A percentile compares a stretch with the other conserved stretches of the same genome.
phyloP scores from a whole-genome alignment of 2,113 vertebrate genomes.

The Accipiter cooperii region DNA sequence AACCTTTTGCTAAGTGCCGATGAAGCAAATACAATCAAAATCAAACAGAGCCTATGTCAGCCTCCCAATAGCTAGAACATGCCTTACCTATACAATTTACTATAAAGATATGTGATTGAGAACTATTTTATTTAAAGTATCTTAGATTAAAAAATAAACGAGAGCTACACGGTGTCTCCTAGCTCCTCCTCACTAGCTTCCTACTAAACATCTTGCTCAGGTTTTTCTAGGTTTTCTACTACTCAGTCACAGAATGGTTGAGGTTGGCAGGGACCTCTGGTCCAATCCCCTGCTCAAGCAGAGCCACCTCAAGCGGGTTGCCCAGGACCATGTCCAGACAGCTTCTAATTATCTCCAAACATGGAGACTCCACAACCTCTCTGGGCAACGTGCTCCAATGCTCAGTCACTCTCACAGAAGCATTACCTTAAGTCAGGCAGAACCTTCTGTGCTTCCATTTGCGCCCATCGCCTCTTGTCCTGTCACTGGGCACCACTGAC shows the following conservation, averaged over 20 bases:
- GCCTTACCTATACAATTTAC: background rate
- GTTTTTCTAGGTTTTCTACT: background rate
- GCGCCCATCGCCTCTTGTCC: background rate
- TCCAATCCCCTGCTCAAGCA: background rate
- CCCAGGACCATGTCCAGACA: background rate
- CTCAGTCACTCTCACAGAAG: background rate
- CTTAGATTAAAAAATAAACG: background rate
- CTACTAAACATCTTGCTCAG: background rate
- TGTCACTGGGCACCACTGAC: background rate
- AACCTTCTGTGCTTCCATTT: background rate
- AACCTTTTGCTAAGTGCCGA: background rate
- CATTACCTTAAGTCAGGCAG: background rate
- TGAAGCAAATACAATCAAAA: background rate
- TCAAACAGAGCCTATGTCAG: background rate
- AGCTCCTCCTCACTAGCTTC: background rate
- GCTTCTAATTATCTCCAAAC: background rate
- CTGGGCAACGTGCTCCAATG: background rate
- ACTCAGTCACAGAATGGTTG: background rate
- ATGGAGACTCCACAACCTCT: background rate
- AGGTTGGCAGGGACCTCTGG: background rate
- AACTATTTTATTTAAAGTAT: background rate
- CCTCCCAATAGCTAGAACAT: background rate
- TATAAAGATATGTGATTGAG: background rate
- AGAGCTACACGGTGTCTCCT: background rate
- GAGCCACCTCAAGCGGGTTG: background rate